phyloP scores from a whole-genome alignment of 92 coral and sea anemone species.

The Scolanthus callimorphus region DNA sequence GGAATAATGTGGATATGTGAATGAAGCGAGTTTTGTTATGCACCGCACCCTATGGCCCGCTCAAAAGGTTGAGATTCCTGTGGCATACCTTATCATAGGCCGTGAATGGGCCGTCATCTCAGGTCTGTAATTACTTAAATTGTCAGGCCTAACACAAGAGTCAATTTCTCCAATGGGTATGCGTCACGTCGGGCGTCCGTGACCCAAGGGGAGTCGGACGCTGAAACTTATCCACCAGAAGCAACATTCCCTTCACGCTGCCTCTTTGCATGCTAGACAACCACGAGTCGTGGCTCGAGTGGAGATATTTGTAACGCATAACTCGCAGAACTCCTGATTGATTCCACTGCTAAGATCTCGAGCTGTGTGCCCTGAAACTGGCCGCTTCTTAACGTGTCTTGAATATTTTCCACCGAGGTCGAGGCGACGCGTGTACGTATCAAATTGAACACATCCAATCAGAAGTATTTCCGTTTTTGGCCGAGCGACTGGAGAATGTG shows the following conservation, averaged over 20 bases:
- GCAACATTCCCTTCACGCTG: not conserved
- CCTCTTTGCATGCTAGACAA: no score
- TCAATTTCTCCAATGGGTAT: constrained; percentile 6
- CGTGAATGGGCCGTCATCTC: constrained; percentile 6
- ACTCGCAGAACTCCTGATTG: no score
- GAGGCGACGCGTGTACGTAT: constrained; percentile 17
- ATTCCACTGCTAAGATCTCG: not conserved
- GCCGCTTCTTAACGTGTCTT: constrained; percentile 42
- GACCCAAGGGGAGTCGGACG: constrained; percentile 7
- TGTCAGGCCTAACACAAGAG: constrained; percentile 4
- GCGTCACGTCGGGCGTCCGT: constrained; percentile 29
- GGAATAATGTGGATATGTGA: no score
- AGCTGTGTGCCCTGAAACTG: not conserved
- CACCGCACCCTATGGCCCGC: not conserved
- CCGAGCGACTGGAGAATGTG: constrained; percentile 19
- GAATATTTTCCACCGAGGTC: constrained; percentile 41
- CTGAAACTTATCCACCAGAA: constrained; percentile 3
- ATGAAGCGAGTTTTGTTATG: no score
- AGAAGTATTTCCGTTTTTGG: constrained; percentile 44
- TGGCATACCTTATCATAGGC: not conserved
- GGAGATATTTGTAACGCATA: no score
- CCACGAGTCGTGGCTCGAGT: no score
- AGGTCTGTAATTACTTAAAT: constrained; percentile 21
- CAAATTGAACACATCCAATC: constrained; percentile 33
- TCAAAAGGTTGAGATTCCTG: not conserved